Evolutionary conservation across 2,888 invertebrate species (phyloP).

Genomic region (Strigamia transsilvanica): DNA sequence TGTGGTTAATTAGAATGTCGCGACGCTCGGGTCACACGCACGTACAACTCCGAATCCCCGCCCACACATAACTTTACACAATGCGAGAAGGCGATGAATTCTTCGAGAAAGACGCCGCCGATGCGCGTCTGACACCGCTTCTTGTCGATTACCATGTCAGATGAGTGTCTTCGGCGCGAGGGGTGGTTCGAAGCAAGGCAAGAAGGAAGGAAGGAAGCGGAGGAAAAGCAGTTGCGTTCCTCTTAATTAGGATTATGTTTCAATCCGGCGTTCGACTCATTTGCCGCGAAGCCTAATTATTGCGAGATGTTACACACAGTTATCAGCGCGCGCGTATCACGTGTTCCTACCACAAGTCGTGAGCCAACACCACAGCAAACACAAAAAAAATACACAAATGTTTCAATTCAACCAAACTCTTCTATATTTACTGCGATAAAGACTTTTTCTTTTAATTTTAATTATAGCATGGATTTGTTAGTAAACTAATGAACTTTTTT

Average conservation of each 20-base stretch:
- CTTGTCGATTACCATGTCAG: neutral
- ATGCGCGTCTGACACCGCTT: neutral
- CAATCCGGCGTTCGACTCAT: slow-evolving; percentile 51
- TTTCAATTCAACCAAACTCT: neutral
- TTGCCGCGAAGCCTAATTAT: slow-evolving; percentile 48
- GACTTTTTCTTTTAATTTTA: too few relatives aligned
- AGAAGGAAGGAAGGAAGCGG: neutral
- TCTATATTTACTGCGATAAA: neutral
- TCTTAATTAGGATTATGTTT: slow-evolving; percentile 54
- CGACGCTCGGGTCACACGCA: slow-evolving; percentile 18
- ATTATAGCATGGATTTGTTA: too few relatives aligned
- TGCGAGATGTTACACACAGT: slow-evolving; percentile 50
- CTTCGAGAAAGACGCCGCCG: too few relatives aligned
- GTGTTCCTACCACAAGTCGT: slow-evolving; percentile 10
- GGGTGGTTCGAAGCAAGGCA: neutral
- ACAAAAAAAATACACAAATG: slow-evolving; percentile 6
- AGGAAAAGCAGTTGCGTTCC: neutral
- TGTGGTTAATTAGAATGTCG: slow-evolving; percentile 43
- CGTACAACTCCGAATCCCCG: neutral
- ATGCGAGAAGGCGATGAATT: too few relatives aligned
- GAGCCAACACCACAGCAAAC: too few relatives aligned
- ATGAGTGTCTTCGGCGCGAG: neutral
- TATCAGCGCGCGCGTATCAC: slow-evolving; percentile 18
- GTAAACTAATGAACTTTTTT: too few relatives aligned
- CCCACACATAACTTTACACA: neutral